Percentiles rank a stretch among this genome's conserved stretches.
Evolutionary conservation across 2,888 invertebrate genomes (phyloP).

Genomic region (Carterocephalus palaemon): DNA sequence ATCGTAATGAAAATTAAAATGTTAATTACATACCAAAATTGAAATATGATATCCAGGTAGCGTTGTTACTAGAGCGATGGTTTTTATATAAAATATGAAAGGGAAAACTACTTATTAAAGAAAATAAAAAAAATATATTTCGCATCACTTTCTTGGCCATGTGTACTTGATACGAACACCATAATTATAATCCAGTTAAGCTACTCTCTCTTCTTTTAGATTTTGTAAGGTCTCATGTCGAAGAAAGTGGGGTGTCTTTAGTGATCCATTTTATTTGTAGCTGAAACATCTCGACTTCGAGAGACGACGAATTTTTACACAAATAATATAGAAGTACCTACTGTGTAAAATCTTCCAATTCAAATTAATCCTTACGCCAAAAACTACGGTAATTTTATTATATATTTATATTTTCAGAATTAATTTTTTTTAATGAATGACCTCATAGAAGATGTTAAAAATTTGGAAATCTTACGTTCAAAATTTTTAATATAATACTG

Average conservation of each 20-base stretch:
- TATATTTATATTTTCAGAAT: no score
- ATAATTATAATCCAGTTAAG: slow-evolving; percentile 29
- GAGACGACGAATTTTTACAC: no score
- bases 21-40: slow-evolving; percentile 63
- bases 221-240: slow-evolving; percentile 48
- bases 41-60: slow-evolving; percentile 71
- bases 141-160: slow-evolving; percentile 49
- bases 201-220: slow-evolving; percentile 37
- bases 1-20: slow-evolving; percentile 61
- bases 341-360: not conserved
- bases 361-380: no score
- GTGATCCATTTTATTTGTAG: slow-evolving; percentile 59
- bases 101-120: slow-evolving; percentile 44
- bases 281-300: slow-evolving; percentile 64
- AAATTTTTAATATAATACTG: no score
- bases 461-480: no score
- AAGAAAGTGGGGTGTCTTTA: slow-evolving; percentile 50
- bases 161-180: slow-evolving; percentile 49
- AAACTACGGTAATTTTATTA: no score
- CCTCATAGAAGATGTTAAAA: no score
- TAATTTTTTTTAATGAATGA: no score
- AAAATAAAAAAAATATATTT: slow-evolving; percentile 48
- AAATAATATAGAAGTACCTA: not conserved
- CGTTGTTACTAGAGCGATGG: slow-evolving; percentile 77
- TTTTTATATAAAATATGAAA: slow-evolving; percentile 69